These are phyloP conservation scores for Leptocoma aspasia DNA, from an alignment of 2,113 vertebrate genomes.

Conservation along the genomic window DNA sequence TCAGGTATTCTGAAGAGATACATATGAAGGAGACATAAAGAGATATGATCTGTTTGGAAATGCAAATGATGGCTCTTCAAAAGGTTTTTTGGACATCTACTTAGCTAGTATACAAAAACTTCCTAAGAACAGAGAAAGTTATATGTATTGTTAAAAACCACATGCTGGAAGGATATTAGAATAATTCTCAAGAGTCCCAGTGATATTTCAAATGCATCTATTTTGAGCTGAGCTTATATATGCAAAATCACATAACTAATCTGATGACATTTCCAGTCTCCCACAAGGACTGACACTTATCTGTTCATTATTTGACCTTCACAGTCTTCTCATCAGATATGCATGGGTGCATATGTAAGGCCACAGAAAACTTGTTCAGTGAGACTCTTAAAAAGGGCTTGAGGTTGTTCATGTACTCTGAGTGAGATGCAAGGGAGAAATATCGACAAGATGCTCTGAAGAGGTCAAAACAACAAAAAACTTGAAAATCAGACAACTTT, in stretches of 20 bases:
- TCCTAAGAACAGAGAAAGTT: not conserved
- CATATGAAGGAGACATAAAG: not conserved
- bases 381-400: not conserved
- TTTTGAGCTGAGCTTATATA: not conserved
- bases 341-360: not conserved
- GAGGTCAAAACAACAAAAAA: not conserved
- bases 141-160: not conserved
- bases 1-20: not conserved
- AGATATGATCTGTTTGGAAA: not conserved
- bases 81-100: not conserved
- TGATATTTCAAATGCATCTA: not conserved
- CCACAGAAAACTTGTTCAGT: not conserved
- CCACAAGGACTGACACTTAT: not conserved
- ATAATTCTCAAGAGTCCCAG: not conserved
- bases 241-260: constrained; percentile 5
- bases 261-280: not conserved
- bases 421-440: not conserved
- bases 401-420: not conserved
- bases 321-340: not conserved
- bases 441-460: rapidly evolving
- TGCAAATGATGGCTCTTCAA: not conserved
- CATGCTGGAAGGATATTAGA: not conserved
- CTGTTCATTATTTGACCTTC: not conserved
- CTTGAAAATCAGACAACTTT: not conserved
- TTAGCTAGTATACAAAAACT: not conserved